Percentiles rank a stretch among this genome's conserved stretches.
Conservation (phyloP, 1,140 invertebrate species). For the Plutomurus gul region DNA sequence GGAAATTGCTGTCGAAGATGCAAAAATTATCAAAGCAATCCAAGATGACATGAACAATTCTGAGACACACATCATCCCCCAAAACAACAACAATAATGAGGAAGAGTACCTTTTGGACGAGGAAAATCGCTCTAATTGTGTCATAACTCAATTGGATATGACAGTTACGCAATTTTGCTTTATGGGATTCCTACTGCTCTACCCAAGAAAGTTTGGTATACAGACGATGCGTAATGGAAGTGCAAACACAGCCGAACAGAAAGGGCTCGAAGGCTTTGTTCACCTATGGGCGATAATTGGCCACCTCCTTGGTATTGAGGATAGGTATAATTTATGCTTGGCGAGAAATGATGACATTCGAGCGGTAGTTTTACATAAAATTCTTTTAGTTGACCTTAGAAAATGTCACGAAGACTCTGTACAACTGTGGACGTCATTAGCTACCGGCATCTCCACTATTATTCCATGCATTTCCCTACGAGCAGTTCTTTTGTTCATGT, state of each 20-base stretch:
- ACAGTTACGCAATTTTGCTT: slow-evolving; percentile 84
- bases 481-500: slow-evolving; percentile 36
- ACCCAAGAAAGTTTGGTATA: slow-evolving; percentile 63
- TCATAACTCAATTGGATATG: slow-evolving; percentile 76
- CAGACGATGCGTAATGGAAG: slow-evolving; percentile 38
- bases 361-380: neutral
- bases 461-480: slow-evolving; percentile 46
- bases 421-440: slow-evolving; percentile 42
- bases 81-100: neutral
- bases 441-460: slow-evolving; percentile 32
- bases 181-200: slow-evolving; percentile 73
- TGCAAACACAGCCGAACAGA: slow-evolving; percentile 45
- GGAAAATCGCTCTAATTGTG: neutral
- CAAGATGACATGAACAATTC: neutral
- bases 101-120: neutral
- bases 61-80: neutral
- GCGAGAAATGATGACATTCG: slow-evolving; percentile 48
- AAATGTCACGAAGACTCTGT: slow-evolving; percentile 20
- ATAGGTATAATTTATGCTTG: slow-evolving; percentile 65
- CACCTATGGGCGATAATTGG: slow-evolving; percentile 62
- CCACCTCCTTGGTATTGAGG: slow-evolving; percentile 60
- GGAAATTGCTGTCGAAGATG: neutral
- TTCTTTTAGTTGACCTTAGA: slow-evolving; percentile 38
- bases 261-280: slow-evolving; percentile 59
- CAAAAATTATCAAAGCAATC: neutral